A percentile compares a stretch with the other conserved stretches of the same genome.
Evolutionary conservation across 2,797 vertebrate genomes (phyloP).

Genomic region (Scolopax bukidnonensis): DNA sequence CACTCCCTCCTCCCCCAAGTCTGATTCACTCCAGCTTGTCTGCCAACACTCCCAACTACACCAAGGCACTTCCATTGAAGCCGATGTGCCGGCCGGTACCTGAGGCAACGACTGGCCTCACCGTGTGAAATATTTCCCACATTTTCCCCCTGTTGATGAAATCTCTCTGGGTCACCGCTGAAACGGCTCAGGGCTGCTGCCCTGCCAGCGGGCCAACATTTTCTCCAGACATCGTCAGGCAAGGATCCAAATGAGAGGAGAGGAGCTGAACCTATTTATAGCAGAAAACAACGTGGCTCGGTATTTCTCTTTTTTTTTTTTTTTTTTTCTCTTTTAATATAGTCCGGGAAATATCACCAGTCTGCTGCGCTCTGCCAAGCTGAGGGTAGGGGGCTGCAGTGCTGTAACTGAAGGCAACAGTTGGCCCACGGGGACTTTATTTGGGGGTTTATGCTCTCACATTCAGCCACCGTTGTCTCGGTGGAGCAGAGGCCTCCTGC

Average conservation of each 20-base stretch:
- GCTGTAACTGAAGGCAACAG: neutral
- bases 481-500: neutral
- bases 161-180: neutral
- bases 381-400: neutral
- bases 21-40: conserved; percentile 49
- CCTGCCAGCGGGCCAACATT: neutral
- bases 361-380: neutral
- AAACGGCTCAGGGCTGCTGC: neutral
- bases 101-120: neutral
- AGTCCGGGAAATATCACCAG: neutral
- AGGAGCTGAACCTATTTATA: neutral
- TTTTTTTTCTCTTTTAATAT: neutral
- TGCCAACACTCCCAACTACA: neutral
- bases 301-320: neutral
- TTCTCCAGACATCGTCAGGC: neutral
- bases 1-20: neutral
- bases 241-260: conserved; percentile 5
- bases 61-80: neutral
- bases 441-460: neutral
- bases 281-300: neutral
- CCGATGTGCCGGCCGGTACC: neutral
- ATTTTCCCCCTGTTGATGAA: neutral
- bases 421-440: neutral
- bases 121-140: neutral
- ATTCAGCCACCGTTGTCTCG: fast-evolving